Percentiles rank a stretch among this genome's conserved stretches.
Evolutionary conservation across 2,888 invertebrate species (phyloP).

Genomic region (Dasysyrphus tricinctus): DNA sequence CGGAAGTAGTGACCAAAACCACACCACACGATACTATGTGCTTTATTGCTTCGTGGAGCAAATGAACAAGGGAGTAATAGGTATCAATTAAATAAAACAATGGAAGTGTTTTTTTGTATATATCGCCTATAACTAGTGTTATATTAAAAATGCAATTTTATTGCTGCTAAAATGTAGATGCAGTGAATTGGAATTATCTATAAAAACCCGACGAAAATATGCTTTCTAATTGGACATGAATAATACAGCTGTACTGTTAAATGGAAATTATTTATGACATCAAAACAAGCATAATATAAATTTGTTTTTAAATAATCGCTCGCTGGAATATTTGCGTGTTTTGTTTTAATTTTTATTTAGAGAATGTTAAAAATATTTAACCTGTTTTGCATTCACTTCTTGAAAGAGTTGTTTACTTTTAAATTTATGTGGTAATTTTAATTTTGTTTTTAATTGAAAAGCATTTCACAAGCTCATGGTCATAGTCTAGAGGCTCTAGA

Average conservation of each 20-base stretch:
- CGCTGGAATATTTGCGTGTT: neutral
- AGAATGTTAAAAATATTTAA: neutral
- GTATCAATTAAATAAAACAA: conserved; percentile 33
- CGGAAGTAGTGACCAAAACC: conserved; percentile 6
- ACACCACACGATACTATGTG: neutral
- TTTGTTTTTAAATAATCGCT: neutral
- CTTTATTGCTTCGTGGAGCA: neutral
- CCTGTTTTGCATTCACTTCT: neutral
- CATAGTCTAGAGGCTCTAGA: no score
- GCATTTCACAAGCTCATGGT: neutral
- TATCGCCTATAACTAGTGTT: neutral
- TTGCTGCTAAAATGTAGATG: conserved; percentile 8
- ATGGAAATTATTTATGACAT: neutral
- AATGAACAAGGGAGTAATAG: conserved; percentile 1
- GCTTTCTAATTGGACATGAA: conserved; percentile 25
- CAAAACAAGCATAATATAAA: neutral
- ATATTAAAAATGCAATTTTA: conserved; percentile 21
- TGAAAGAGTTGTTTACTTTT: neutral
- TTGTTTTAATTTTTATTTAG: neutral
- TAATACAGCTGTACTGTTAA: neutral
- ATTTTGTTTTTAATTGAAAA: neutral
- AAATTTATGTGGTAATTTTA: neutral
- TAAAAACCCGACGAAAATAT: conserved; percentile 21
- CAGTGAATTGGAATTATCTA: conserved; percentile 14
- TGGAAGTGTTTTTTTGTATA: neutral